Conservation (phyloP, 1,140 invertebrate genomes). For the Manduca sexta region DNA sequence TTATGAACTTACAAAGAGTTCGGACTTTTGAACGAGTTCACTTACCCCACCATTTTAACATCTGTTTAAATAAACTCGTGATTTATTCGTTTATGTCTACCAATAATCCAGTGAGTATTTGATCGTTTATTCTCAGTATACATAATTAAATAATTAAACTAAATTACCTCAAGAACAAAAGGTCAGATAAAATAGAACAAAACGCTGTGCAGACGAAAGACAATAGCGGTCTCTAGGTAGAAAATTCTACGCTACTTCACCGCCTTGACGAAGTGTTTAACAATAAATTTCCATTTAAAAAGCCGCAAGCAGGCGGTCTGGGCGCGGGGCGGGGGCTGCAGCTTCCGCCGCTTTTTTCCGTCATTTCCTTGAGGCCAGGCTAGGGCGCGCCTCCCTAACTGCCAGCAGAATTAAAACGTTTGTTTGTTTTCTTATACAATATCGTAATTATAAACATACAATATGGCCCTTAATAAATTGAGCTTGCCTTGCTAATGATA, state of each 20-base stretch:
- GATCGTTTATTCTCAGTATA: slow-evolving; percentile 14
- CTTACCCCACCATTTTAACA: too few relatives aligned
- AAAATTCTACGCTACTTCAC: slow-evolving; percentile 35
- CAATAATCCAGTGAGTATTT: too few relatives aligned
- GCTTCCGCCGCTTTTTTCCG: slow-evolving; percentile 68
- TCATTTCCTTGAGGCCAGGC: slow-evolving; percentile 64
- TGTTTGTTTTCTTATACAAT: slow-evolving; percentile 35
- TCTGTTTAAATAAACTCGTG: too few relatives aligned
- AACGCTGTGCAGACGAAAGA: too few relatives aligned
- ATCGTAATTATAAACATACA: slow-evolving; percentile 11
- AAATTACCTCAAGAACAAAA: background rate
- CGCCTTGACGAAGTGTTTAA: slow-evolving; percentile 68
- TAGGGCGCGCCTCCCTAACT: slow-evolving; percentile 41
- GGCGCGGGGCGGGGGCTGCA: slow-evolving; percentile 26
- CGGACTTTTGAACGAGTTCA: slow-evolving; percentile 38
- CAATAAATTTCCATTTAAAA: slow-evolving; percentile 73
- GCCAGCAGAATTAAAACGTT: slow-evolving; percentile 57
- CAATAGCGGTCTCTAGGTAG: slow-evolving; percentile 29
- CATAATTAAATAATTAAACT: slow-evolving; percentile 8
- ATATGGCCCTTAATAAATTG: slow-evolving; percentile 8
- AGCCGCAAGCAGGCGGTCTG: slow-evolving; percentile 50
- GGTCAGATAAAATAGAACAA: too few relatives aligned
- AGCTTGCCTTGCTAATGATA: background rate
- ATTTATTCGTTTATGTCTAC: too few relatives aligned
- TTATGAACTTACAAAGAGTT: slow-evolving; percentile 60